Conservation (phyloP, 2,113 vertebrate species). For the Cettia cetti region DNA sequence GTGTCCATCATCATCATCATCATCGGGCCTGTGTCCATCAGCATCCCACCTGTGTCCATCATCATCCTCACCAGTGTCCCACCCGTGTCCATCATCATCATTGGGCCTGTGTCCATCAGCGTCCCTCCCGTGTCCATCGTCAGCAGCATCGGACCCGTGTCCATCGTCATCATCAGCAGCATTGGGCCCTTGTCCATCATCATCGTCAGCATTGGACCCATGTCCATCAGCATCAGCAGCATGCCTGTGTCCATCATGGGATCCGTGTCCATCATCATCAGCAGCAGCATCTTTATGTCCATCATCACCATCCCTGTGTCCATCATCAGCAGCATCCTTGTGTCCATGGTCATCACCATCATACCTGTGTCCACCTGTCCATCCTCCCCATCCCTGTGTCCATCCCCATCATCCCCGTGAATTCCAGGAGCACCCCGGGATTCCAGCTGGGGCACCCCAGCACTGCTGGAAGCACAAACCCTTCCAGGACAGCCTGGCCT, state of each 20-base stretch:
- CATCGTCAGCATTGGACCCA: too few relatives aligned
- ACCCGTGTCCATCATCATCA: too few relatives aligned
- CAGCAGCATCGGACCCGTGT: background rate
- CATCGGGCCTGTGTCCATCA: too few relatives aligned
- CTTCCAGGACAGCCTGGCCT: background rate
- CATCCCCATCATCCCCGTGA: background rate
- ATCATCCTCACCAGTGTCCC: too few relatives aligned
- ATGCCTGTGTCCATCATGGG: background rate
- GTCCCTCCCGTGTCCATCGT: background rate
- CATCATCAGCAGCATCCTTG: too few relatives aligned
- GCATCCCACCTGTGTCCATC: too few relatives aligned
- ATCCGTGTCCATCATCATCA: background rate
- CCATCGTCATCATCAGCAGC: background rate
- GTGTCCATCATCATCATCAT: too few relatives aligned
- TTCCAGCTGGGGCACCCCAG: background rate
- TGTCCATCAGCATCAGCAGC: background rate
- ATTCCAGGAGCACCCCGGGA: background rate
- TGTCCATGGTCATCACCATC: too few relatives aligned
- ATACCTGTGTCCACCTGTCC: background rate
- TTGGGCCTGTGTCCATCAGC: too few relatives aligned
- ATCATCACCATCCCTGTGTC: background rate
- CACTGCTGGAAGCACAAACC: background rate
- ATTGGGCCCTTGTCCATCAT: background rate
- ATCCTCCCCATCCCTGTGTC: too few relatives aligned
- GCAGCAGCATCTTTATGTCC: too few relatives aligned